Evolutionary conservation across 2,797 vertebrate genomes (phyloP), one percentile per base, ranked within the genome.

Genomic region (Gorsachius magnificus): DNA sequence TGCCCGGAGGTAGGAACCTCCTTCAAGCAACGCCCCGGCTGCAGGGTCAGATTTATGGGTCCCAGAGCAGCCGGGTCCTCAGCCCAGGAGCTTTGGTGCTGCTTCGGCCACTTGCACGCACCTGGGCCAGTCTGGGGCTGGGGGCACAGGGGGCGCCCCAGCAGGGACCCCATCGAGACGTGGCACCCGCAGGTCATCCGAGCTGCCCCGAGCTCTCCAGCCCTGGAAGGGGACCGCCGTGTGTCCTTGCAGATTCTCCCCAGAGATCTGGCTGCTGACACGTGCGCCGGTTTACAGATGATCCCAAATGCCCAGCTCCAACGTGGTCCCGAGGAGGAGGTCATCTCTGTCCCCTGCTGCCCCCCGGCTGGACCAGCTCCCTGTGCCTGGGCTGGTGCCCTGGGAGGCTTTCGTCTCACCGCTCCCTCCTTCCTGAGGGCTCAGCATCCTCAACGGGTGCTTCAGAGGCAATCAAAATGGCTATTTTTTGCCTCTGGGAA

Each of bases 401-500:
- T 57, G 54, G 81, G 70, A 84, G 66, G 68, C 36, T 61, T 78
- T 83, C 43, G 58, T 29, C 54, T 38, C 11, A n/a, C 3, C 0
- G 1, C 33, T 75, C 61, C 35, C 54, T 65, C 41, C 58, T 83
- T 94, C 87, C 81, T 76, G 71, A 91, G 89, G 75, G 68, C 79
- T 87, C 93, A 85, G 76, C 87, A 75, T 93, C 91, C 87, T 91
- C 83, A 63, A 26, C 0, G 45, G 53, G 71, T 95, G 85, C 93
- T 95, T 93, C 93, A 93, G 43, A 94, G 64, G 79, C 95, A 95
- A 94, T 94, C 80, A 58, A 76, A 86, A 24, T 50, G 3, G 53
- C 91, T 87, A 91, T 89, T 95, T 95, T 96, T 95, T 96, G 87
- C 82, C 45, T 84, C 87, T 56, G 56, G 70, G 56, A 93, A 93